Conservation (phyloP, 2,797 vertebrate species). For the Lemur catta region DNA sequence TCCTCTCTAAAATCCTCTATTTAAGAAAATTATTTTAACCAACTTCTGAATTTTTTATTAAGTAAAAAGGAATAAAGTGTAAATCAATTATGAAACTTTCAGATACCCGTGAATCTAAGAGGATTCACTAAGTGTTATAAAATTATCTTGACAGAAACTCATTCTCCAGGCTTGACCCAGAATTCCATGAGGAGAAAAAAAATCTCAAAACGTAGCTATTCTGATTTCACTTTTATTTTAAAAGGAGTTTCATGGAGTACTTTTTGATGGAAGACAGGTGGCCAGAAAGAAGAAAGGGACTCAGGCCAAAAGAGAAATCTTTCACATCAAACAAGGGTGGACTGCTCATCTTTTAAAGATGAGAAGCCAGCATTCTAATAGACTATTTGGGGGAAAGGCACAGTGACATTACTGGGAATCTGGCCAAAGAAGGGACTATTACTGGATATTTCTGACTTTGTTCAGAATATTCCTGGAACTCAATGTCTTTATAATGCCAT, state of each 20-base stretch:
- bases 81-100: constrained; percentile 23
- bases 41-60: constrained; percentile 41
- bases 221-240: constrained; percentile 41
- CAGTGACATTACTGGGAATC: constrained; percentile 19
- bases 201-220: background rate
- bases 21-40: background rate
- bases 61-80: constrained; percentile 17
- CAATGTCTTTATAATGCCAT: constrained; percentile 19
- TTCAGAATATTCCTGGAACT: constrained; percentile 21
- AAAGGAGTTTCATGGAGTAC: background rate
- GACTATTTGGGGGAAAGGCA: background rate
- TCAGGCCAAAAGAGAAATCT: background rate
- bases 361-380: background rate
- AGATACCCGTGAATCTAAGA: background rate
- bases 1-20: background rate
- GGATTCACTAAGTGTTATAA: background rate
- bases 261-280: constrained; percentile 39
- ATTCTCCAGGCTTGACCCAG: background rate
- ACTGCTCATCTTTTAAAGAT: background rate
- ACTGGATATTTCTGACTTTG: constrained; percentile 28
- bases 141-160: background rate
- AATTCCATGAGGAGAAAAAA: background rate
- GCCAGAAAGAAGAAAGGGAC: background rate
- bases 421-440: constrained; percentile 35
- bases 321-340: background rate